A percentile compares a stretch with the other conserved stretches of the same genome.
Evolutionary conservation across 1,140 invertebrate genomes (phyloP).

Genomic region (Nautilus pompilius): DNA sequence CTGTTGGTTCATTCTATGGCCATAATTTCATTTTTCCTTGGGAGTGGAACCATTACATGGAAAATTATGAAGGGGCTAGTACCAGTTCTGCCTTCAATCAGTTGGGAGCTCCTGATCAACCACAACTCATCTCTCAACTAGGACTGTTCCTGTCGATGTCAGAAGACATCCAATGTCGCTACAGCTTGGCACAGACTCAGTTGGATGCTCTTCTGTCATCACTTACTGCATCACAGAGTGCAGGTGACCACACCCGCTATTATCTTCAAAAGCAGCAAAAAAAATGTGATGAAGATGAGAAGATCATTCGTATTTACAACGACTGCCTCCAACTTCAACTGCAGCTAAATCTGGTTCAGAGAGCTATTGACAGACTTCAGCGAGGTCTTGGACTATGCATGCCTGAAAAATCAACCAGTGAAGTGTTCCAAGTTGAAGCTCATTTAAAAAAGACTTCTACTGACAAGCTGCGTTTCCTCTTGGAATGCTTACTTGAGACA

Average conservation of each 20-base stretch:
- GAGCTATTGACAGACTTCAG: conserved; percentile 71
- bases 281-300: conserved; percentile 60
- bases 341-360: conserved; percentile 72
- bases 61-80: conserved; percentile 9
- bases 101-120: neutral
- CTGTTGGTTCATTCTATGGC: conserved; percentile 87
- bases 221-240: conserved; percentile 31
- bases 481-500: conserved; percentile 76
- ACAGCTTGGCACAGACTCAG: conserved; percentile 74
- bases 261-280: conserved; percentile 40
- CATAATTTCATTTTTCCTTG: conserved; percentile 76
- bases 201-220: conserved; percentile 33
- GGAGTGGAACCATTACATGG: conserved; percentile 53
- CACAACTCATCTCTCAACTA: conserved; percentile 39
- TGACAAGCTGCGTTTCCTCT: conserved; percentile 75
- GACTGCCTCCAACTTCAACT: conserved; percentile 78
- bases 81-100: too few species aligned
- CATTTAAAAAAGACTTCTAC: neutral
- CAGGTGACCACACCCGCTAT: conserved; percentile 42
- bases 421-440: neutral
- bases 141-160: conserved; percentile 59
- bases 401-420: neutral
- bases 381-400: conserved; percentile 46
- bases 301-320: conserved; percentile 70
- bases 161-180: conserved; percentile 79